phyloP scores from a whole-genome alignment of 2,888 invertebrate species.

The Stenoptilia bipunctidactyla region DNA sequence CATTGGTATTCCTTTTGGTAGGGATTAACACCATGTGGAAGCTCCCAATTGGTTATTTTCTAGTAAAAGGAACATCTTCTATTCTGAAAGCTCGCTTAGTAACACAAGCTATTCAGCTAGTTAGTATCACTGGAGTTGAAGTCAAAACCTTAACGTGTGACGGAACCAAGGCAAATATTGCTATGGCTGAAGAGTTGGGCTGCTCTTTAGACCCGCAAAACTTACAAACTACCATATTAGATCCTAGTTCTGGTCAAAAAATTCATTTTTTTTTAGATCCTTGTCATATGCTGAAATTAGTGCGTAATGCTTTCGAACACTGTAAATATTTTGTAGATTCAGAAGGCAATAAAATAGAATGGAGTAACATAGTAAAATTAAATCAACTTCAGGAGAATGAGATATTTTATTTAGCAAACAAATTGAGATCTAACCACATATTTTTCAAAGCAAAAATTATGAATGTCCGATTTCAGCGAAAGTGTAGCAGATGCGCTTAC shows the following conservation, averaged over 20 bases:
- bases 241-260: constrained; percentile 12
- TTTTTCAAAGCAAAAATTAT: too few species aligned
- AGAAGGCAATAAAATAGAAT: constrained; percentile 6
- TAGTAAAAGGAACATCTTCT: constrained; percentile 8
- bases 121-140: constrained; percentile 13
- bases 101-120: constrained; percentile 11
- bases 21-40: constrained; percentile 10
- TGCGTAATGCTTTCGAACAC: not conserved
- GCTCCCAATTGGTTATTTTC: constrained; percentile 12
- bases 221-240: constrained; percentile 14
- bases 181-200: constrained; percentile 15
- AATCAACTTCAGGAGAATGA: constrained; percentile 11
- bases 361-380: constrained; percentile 5
- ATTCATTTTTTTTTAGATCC: constrained; percentile 14
- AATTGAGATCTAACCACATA: too few species aligned
- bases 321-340: not conserved
- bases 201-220: constrained; percentile 12
- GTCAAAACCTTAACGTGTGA: constrained; percentile 17
- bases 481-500: too few species aligned
- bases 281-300: constrained; percentile 7
- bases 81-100: constrained; percentile 11
- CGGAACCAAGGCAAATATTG: constrained; percentile 13
- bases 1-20: constrained; percentile 13
- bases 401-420: not conserved
- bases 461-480: too few species aligned